A percentile compares a stretch with the other conserved stretches of the same genome.
Conservation (phyloP, 2,113 vertebrate genomes). For the Boulengerochromis microlepis region DNA sequence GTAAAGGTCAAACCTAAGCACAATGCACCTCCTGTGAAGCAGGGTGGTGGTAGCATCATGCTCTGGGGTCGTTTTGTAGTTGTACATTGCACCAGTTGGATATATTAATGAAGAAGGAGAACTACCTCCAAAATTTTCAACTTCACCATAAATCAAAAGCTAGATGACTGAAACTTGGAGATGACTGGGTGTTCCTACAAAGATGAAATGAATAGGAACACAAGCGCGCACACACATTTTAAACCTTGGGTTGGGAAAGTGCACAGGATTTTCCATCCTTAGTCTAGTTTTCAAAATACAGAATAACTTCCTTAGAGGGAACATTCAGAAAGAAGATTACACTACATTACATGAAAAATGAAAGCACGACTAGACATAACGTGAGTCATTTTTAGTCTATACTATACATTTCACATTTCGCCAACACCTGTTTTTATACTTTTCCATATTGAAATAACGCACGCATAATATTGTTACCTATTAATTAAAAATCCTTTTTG, state of each 20-base stretch:
- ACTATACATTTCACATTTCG: not conserved
- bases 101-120: not conserved
- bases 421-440: not conserved
- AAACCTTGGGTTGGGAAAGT: rapidly evolving
- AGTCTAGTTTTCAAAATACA: rapidly evolving
- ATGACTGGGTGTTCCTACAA: rapidly evolving
- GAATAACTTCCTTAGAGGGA: not conserved
- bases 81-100: not conserved
- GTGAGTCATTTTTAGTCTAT: not conserved
- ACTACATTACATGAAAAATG: not conserved
- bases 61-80: not conserved
- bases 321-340: not conserved
- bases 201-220: rapidly evolving
- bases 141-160: not conserved
- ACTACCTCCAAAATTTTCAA: not conserved
- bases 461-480: not conserved
- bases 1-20: not conserved
- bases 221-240: not conserved
- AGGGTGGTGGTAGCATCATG: not conserved
- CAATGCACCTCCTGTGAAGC: not conserved
- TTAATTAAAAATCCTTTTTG: not conserved
- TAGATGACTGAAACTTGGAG: not conserved
- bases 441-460: not conserved
- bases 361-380: not conserved
- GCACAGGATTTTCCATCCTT: rapidly evolving